These are phyloP conservation scores for Troglohyphantes excavatus DNA, from an alignment of 2,888 invertebrate species.

Conservation along the genomic window DNA sequence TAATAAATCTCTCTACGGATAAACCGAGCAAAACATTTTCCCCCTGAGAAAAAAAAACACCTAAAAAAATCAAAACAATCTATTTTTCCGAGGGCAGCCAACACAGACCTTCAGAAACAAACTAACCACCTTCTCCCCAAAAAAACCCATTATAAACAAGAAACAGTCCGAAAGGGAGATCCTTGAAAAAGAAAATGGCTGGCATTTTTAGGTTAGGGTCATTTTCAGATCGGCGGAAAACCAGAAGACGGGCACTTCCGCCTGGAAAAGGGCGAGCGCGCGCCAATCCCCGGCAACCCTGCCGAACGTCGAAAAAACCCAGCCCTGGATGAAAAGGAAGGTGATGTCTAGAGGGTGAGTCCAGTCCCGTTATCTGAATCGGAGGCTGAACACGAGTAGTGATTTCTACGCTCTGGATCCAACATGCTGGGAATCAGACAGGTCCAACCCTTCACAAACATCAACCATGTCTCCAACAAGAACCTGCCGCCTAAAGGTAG, in stretches of 20 bases:
- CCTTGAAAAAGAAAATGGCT: slow-evolving; percentile 48
- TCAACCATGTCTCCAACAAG: slow-evolving; percentile 51
- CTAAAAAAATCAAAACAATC: neutral
- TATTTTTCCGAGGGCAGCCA: slow-evolving; percentile 3
- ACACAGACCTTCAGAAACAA: slow-evolving; percentile 23
- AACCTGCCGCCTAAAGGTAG: slow-evolving; percentile 59
- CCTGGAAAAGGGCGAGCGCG: slow-evolving; percentile 25
- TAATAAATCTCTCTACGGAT: neutral
- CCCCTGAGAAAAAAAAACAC: no score
- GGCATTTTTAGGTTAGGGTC: slow-evolving; percentile 72
- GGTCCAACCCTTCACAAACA: slow-evolving; percentile 69
- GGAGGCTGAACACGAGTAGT: neutral
- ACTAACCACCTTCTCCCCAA: slow-evolving; percentile 39
- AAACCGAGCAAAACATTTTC: neutral
- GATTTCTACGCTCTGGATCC: neutral
- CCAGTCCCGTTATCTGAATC: slow-evolving; percentile 24
- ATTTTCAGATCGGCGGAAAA: neutral
- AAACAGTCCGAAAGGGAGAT: neutral
- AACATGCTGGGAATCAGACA: slow-evolving; percentile 65
- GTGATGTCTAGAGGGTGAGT: slow-evolving; percentile 24
- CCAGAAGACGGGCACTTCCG: slow-evolving; percentile 14
- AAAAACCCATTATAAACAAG: slow-evolving; percentile 30
- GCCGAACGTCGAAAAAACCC: slow-evolving; percentile 22
- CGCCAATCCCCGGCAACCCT: slow-evolving; percentile 24
- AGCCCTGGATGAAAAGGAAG: slow-evolving; percentile 58